These are phyloP conservation scores for Leucoraja ocellata DNA, from an alignment of 2,797 vertebrate species.

Conservation along the genomic window DNA sequence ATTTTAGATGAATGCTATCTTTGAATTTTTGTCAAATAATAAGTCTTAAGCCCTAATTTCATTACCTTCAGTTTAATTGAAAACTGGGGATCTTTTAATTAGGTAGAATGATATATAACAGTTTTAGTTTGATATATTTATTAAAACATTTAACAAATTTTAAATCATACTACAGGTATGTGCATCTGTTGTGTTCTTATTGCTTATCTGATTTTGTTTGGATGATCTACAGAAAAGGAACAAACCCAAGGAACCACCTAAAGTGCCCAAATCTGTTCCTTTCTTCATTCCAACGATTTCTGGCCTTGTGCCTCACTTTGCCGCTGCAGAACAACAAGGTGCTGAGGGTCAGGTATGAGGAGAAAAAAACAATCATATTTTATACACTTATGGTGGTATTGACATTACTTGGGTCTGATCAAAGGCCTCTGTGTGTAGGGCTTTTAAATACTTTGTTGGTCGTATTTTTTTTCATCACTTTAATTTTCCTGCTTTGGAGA, in stretches of 20 bases:
- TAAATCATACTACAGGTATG: background rate
- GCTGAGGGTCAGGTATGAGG: conserved; percentile 60
- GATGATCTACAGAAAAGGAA: conserved; percentile 71
- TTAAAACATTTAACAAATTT: background rate
- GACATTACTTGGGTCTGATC: background rate
- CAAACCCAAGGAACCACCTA: conserved; percentile 76
- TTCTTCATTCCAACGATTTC: conserved; percentile 91
- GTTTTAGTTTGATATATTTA: background rate
- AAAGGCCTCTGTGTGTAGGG: background rate
- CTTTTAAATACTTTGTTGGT: background rate
- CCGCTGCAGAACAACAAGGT: conserved; percentile 48
- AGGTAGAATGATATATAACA: no score
- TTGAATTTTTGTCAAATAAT: background rate
- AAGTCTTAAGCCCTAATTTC: background rate
- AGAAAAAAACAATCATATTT: background rate
- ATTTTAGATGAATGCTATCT: background rate
- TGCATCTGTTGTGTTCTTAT: background rate
- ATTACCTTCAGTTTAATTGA: background rate
- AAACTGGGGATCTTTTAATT: background rate
- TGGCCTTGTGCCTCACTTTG: conserved; percentile 75
- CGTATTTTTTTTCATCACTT: background rate
- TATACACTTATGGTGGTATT: background rate
- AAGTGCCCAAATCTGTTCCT: conserved; percentile 71
- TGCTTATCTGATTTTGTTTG: conserved; percentile 20
- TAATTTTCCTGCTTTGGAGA: background rate